Percentiles rank a stretch among this genome's conserved stretches.
Evolutionary conservation across 2,797 vertebrate genomes (phyloP).

Genomic region (Coilia nasus): DNA sequence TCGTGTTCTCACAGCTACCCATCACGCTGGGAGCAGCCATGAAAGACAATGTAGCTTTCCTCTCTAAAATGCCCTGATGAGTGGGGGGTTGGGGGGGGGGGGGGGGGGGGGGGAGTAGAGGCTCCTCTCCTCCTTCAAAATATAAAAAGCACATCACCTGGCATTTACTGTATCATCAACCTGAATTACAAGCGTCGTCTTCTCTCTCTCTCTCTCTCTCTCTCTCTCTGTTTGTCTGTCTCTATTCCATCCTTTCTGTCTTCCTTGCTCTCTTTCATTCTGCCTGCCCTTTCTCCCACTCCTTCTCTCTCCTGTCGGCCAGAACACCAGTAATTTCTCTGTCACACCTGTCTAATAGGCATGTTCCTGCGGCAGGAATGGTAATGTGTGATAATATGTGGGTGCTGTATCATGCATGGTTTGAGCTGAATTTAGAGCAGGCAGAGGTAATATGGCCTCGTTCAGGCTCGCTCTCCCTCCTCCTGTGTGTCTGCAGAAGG

Average conservation of each 20-base stretch:
- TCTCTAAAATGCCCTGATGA: conserved; percentile 1
- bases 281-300: background rate
- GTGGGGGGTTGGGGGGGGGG: background rate
- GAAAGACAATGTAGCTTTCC: conserved; percentile 24
- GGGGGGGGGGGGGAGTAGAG: background rate
- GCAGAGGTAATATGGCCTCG: conserved; percentile 22
- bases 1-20: conserved; percentile 17
- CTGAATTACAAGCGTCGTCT: conserved; percentile 50
- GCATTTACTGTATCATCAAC: conserved; percentile 55
- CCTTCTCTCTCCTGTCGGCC: background rate
- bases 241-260: background rate
- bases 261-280: background rate
- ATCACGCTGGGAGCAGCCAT: background rate
- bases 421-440: conserved; percentile 24
- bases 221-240: conserved; percentile 28
- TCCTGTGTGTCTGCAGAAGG: background rate
- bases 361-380: conserved; percentile 35
- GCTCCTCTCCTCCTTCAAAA: conserved; percentile 21
- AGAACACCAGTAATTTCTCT: conserved; percentile 39
- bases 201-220: conserved; percentile 42
- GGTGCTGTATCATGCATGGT: conserved; percentile 20
- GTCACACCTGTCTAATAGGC: conserved; percentile 45
- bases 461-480: background rate
- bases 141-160: conserved; percentile 52
- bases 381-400: conserved; percentile 34